Conservation (phyloP, 2,888 invertebrate genomes). For the Heliconius hortense region DNA sequence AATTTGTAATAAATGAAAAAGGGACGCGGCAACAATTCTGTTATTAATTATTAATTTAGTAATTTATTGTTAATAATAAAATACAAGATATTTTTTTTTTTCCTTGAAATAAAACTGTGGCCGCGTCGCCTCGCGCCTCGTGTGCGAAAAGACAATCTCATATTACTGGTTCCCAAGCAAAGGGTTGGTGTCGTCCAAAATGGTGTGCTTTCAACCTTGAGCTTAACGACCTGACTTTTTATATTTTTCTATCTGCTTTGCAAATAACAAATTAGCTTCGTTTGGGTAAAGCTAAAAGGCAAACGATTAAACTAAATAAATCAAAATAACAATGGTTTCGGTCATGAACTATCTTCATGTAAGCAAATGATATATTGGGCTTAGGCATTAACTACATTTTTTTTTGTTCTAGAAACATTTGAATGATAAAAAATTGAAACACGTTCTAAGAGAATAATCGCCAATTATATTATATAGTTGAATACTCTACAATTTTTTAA, state of each 20-base stretch:
- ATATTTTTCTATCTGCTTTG: background rate
- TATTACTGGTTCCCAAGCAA: conserved; percentile 26
- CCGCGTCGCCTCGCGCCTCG: conserved; percentile 7
- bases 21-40: conserved; percentile 7
- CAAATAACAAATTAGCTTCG: background rate
- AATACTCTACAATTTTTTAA: background rate
- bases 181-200: conserved; percentile 29
- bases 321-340: conserved; percentile 12
- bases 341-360: conserved; percentile 19
- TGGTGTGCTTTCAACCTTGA: conserved; percentile 21
- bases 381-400: background rate
- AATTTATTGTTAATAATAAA: background rate
- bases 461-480: background rate
- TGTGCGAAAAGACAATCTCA: conserved; percentile 32
- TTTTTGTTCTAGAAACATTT: conserved; percentile 10
- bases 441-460: background rate
- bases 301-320: conserved; percentile 15
- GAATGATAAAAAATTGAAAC: background rate
- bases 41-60: background rate
- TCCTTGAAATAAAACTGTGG: background rate
- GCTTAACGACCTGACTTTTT: conserved; percentile 30
- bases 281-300: conserved; percentile 22
- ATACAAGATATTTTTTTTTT: background rate
- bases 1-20: background rate
- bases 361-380: conserved; percentile 12